Base-by-base conservation (phyloP, 2,797 vertebrate genomes). In the Bucorvus abyssinicus region DNA sequence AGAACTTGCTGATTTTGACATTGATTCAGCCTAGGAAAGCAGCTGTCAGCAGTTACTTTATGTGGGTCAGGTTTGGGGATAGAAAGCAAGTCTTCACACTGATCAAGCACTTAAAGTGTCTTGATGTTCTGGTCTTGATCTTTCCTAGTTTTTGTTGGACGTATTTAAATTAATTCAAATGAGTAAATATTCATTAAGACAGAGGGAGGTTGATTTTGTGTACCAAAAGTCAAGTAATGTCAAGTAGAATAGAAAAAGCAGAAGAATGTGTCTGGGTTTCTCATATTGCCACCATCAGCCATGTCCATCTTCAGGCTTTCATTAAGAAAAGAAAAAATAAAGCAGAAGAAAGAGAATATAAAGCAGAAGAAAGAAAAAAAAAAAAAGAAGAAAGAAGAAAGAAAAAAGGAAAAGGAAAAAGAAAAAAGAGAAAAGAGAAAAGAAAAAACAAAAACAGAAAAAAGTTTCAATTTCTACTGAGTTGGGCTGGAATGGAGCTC, bases 11-110 rank as follows among this genome's bases (percentile, higher is more conserved):
- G 80, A 93, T 92, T 92, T 92, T 84, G 59, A 76, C 38, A 68
- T 5, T 74, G 40, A 85, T 71, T 91, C 52, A 74, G 40, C 45
- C 53, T 27, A 56, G 42, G 53, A 90, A 83, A 67, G 40, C 53
- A 95, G 64, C 36, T 89, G 87, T 68, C 79, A 90, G 59, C 60
- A 94, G 56, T 56, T 91, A 53, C 14, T 57, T 90, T 75, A 90
- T 89, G 75, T 83, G 42, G 36, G 60, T 71, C 53, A 55, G 21
- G 16, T 60, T 36, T 92, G 22, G 29, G 71, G 42, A 57, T 89
- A 84, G 53, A 86, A 92, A 93, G 40, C 29, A 89, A 80, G n/a
- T 69, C 38, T 29, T 67, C 38, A 68, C 53, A 77, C 45, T 42
- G 14, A 74, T 45, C 14, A 77, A 56, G 26, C 1, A 3, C 26